Evolutionary conservation across 2,888 invertebrate species (phyloP).

Genomic region (Acanthacorydalis orientalis): DNA sequence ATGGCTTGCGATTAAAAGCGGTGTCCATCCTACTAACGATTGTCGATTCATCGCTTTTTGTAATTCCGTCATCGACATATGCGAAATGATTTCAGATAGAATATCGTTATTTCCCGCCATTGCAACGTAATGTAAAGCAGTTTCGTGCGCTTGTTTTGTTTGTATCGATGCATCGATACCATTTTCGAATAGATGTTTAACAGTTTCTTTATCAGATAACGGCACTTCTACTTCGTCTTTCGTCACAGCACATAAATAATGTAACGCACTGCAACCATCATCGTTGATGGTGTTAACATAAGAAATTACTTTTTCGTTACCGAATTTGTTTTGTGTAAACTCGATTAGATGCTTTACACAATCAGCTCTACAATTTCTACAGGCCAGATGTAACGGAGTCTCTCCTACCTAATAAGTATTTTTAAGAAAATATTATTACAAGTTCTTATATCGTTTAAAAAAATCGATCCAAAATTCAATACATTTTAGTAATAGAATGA

Average conservation of each 20-base stretch:
- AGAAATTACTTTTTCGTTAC: constrained; percentile 59
- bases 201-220: constrained; percentile 69
- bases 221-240: constrained; percentile 61
- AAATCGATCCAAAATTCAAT: too few species aligned
- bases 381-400: constrained; percentile 90
- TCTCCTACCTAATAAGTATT: constrained; percentile 64
- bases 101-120: constrained; percentile 92
- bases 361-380: constrained; percentile 67
- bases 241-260: constrained; percentile 82
- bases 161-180: constrained; percentile 79
- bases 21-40: constrained; percentile 91
- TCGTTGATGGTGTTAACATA: constrained; percentile 80
- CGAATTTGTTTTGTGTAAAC: constrained; percentile 59
- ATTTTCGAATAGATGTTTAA: constrained; percentile 73
- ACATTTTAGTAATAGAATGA: too few species aligned
- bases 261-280: constrained; percentile 81
- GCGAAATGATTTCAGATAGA: constrained; percentile 80
- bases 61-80: constrained; percentile 78
- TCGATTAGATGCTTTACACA: constrained; percentile 75
- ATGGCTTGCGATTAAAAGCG: constrained; percentile 87
- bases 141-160: constrained; percentile 77
- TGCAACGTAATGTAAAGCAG: constrained; percentile 91
- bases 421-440: too few species aligned
- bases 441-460: too few species aligned
- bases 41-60: constrained; percentile 90